Evolutionary conservation across 2,797 vertebrate species (phyloP), one percentile per base, ranked within the genome.

Genomic region (Rhinatrema bivittatum): DNA sequence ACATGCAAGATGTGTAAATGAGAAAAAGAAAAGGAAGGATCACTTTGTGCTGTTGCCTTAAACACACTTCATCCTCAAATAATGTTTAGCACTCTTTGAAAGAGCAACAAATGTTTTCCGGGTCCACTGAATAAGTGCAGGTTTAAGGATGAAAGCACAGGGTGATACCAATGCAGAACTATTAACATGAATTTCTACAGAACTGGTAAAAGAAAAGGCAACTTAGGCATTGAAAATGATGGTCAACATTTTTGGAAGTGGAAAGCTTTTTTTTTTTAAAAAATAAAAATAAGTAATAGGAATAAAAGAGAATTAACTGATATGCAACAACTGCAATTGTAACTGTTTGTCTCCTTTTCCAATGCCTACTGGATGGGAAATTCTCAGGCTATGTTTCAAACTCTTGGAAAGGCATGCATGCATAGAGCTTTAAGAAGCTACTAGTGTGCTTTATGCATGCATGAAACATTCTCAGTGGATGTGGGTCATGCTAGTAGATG

Each of bases 401-500:
- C 60, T 70, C 60, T 72, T 57, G 61, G 60, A 26, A 23, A 72
- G 73, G 74, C 32, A 49, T 35, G 56, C 74, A 60, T 45, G 68
- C 62, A 57, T 54, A 29, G 70, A 21, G 59, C 56, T 60, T 46
- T n/a, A 64, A 63, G 58, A 62, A 60, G 65, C 62, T 57, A 69
- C 79, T 62, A 60, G 75, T 60, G 82, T 82, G 87, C 84, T 74
- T 76, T 64, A 83, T 86, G 89, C 85, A 87, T 85, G 86, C 87
- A 90, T 89, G 90, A 91, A 85, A 87, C 86, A 87, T 89, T 82
- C 86, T 89, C 86, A 82, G 87, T 89, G 85, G 87, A 90, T 82
- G 84, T 90, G 93, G 94, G 94, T 91, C 96, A 99, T 97, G 96
- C 92, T 98, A 99, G 94, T 91, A 99, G 91, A 98, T 98, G 92